These are phyloP conservation scores for Eledone cirrhosa DNA, from an alignment of 2,888 invertebrate genomes.

Conservation along the genomic window DNA sequence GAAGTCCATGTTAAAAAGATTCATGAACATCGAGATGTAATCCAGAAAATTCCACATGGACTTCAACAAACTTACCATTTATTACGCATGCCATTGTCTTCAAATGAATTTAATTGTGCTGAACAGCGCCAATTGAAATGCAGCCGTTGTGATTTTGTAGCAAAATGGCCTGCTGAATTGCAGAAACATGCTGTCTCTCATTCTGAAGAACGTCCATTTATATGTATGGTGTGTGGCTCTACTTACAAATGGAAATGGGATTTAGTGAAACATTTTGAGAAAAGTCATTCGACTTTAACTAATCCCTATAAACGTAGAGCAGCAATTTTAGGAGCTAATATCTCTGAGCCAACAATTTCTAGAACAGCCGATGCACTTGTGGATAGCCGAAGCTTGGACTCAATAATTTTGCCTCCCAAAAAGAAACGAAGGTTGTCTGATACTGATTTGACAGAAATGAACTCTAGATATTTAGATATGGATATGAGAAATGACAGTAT, in stretches of 20 bases:
- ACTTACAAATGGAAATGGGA: constrained; percentile 67
- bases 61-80: constrained; percentile 60
- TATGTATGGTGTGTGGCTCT: constrained; percentile 64
- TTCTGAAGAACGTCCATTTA: constrained; percentile 61
- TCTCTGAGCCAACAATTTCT: constrained; percentile 33
- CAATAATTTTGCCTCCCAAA: constrained; percentile 33
- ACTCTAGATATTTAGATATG: constrained; percentile 34
- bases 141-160: constrained; percentile 63
- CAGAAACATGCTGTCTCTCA: constrained; percentile 65
- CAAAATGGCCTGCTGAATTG: constrained; percentile 64
- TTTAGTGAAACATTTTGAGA: constrained; percentile 65
- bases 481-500: constrained; percentile 28
- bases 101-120: constrained; percentile 44
- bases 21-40: constrained; percentile 56
- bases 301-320: constrained; percentile 64
- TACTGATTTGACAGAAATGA: constrained; percentile 38
- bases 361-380: constrained; percentile 42
- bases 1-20: constrained; percentile 56
- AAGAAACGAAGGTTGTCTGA: constrained; percentile 48
- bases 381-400: constrained; percentile 38
- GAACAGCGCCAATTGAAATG: constrained; percentile 61
- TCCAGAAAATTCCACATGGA: constrained; percentile 60
- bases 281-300: constrained; percentile 59
- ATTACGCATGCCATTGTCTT: constrained; percentile 54
- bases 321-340: constrained; percentile 33